Conservation (phyloP, 2,797 vertebrate species). For the Melanotaenia parkinsoni region DNA sequence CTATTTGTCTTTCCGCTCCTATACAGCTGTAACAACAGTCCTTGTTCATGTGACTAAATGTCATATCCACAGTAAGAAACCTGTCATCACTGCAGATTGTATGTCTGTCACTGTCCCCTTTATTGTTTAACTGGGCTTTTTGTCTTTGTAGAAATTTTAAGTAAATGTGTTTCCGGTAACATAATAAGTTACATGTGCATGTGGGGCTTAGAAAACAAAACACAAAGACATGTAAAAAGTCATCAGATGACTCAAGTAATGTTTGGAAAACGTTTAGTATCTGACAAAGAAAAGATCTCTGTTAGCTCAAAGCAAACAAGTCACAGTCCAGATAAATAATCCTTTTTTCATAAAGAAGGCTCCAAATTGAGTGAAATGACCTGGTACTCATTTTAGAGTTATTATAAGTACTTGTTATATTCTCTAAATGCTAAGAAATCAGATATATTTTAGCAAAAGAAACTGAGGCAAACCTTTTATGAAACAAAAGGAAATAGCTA, state of each 20-base stretch:
- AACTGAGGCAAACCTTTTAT: neutral
- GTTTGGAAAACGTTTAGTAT: neutral
- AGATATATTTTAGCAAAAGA: neutral
- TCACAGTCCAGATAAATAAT: neutral
- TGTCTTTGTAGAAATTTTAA: slow-evolving; percentile 6
- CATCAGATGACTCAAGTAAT: neutral
- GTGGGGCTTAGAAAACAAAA: neutral
- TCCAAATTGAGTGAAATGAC: neutral
- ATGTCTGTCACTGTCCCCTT: slow-evolving; percentile 21
- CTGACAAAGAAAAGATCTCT: neutral
- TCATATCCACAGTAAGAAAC: slow-evolving; percentile 13
- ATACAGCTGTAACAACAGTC: slow-evolving; percentile 27
- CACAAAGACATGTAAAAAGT: neutral
- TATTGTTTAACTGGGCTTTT: slow-evolving; percentile 4
- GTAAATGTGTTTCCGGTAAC: neutral
- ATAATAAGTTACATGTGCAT: neutral
- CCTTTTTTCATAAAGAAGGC: neutral
- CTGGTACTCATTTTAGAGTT: no score
- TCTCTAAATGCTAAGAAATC: neutral
- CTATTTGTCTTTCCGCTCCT: slow-evolving; percentile 11
- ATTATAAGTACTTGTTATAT: neutral
- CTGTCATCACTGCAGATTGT: slow-evolving; percentile 16
- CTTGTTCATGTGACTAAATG: neutral
- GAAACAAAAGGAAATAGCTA: neutral
- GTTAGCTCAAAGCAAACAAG: neutral